phyloP scores from a whole-genome alignment of 2,888 invertebrate genomes.

The Lamellibrachia satsuma region DNA sequence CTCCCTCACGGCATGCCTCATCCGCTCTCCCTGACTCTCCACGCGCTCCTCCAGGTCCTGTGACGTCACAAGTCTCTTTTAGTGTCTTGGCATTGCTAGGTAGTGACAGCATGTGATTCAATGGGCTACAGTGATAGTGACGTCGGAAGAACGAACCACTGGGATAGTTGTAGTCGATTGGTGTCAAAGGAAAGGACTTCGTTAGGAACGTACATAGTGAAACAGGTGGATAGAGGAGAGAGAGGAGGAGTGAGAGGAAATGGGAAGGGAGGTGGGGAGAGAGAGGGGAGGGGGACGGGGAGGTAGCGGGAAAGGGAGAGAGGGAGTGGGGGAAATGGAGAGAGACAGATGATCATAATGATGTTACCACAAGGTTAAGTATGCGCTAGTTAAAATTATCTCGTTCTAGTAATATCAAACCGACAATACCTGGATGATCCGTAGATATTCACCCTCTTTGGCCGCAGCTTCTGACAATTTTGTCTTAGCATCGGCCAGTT shows the following conservation, averaged over 20 bases:
- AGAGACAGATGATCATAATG: background rate
- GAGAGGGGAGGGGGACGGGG: too few species aligned
- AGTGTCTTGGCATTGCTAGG: background rate
- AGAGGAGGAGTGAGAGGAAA: too few species aligned
- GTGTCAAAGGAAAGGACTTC: too few species aligned
- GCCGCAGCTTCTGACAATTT: background rate
- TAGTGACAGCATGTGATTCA: background rate
- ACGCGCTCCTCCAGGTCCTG: constrained; percentile 12
- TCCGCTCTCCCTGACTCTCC: background rate
- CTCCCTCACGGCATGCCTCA: background rate
- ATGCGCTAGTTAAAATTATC: background rate
- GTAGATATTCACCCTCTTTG: background rate
- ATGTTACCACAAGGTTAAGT: background rate
- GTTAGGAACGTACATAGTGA: too few species aligned
- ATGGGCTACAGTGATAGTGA: too few species aligned
- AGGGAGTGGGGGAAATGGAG: too few species aligned
- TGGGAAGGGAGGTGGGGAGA: too few species aligned
- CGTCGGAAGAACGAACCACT: too few species aligned
- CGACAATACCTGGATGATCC: background rate
- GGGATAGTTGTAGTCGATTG: background rate
- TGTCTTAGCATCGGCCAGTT: background rate
- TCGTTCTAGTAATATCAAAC: background rate
- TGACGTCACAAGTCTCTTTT: background rate
- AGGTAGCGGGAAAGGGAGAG: too few species aligned
- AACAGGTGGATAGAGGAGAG: too few species aligned